Percentiles rank a stretch among this genome's conserved stretches.
Evolutionary conservation across 37 sponge, comb jelly and placozoan species (phyloP).

Genomic region (Ephydatia muelleri): DNA sequence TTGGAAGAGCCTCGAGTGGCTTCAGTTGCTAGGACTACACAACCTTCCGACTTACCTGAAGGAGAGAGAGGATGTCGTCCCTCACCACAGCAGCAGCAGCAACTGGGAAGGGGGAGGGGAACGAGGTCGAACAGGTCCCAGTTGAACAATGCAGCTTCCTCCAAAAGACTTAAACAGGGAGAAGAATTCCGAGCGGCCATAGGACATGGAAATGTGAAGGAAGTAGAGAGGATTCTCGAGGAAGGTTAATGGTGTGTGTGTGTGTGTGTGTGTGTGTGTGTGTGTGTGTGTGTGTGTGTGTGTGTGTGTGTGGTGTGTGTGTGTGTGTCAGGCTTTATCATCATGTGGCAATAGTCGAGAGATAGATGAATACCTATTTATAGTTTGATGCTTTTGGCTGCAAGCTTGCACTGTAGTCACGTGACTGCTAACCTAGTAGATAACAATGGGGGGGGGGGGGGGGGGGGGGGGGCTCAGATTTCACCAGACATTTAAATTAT

Average conservation of each 20-base stretch:
- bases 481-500: too few species aligned
- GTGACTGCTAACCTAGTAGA: too few species aligned
- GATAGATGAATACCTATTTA: too few species aligned
- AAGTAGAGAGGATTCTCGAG: constrained; percentile 27
- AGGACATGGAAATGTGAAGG: constrained; percentile 22
- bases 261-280: too few species aligned
- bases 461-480: too few species aligned
- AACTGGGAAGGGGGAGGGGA: background rate
- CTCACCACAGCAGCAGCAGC: background rate
- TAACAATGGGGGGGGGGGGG: too few species aligned
- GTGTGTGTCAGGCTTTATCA: too few species aligned
- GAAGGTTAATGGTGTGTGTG: background rate
- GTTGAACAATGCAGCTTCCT: background rate
- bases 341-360: too few species aligned
- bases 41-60: background rate
- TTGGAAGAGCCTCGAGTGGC: background rate
- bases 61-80: background rate
- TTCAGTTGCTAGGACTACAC: background rate
- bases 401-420: too few species aligned
- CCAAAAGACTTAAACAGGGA: background rate
- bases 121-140: background rate
- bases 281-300: too few species aligned
- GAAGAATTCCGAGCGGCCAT: constrained; percentile 43
- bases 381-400: too few species aligned
- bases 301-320: too few species aligned